These are phyloP conservation scores for Ctenosaura bakeri DNA, from an alignment of 2,797 vertebrate species.

Conservation along the genomic window DNA sequence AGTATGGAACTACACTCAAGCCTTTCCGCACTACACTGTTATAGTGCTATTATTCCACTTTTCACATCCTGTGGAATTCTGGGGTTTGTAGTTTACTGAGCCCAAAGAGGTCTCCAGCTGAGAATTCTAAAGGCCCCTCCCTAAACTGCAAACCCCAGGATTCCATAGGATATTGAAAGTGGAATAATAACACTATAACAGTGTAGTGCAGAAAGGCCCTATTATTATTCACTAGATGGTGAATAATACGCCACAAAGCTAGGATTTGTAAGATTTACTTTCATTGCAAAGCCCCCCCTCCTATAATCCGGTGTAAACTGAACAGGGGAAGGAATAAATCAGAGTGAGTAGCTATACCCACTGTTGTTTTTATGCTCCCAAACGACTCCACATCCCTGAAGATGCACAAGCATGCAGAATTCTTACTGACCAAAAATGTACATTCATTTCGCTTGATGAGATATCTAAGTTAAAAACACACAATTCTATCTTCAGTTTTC, in stretches of 20 bases:
- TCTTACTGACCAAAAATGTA: background rate
- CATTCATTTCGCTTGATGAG: background rate
- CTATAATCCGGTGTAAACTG: conserved; percentile 70
- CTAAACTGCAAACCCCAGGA: too few species aligned
- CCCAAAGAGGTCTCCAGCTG: too few species aligned
- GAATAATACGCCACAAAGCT: background rate
- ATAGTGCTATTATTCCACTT: too few species aligned
- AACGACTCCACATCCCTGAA: background rate
- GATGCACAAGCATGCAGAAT: background rate
- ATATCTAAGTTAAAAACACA: background rate
- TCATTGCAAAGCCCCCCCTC: conserved; percentile 48
- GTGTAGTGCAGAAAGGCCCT: too few species aligned
- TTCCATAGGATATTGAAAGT: too few species aligned
- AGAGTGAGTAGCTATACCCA: conserved; percentile 52
- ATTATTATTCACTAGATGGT: background rate
- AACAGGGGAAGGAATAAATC: conserved; percentile 64
- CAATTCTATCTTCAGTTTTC: background rate
- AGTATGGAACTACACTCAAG: background rate
- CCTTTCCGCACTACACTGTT: too few species aligned
- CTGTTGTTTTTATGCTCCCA: conserved; percentile 38
- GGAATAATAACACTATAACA: too few species aligned
- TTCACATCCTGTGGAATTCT: too few species aligned
- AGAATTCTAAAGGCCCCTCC: too few species aligned
- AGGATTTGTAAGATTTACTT: conserved; percentile 72
- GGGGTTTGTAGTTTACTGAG: too few species aligned